Percentiles rank a stretch among this genome's conserved stretches.
Conservation (phyloP, 2,797 vertebrate genomes). For the Agapornis canus region DNA sequence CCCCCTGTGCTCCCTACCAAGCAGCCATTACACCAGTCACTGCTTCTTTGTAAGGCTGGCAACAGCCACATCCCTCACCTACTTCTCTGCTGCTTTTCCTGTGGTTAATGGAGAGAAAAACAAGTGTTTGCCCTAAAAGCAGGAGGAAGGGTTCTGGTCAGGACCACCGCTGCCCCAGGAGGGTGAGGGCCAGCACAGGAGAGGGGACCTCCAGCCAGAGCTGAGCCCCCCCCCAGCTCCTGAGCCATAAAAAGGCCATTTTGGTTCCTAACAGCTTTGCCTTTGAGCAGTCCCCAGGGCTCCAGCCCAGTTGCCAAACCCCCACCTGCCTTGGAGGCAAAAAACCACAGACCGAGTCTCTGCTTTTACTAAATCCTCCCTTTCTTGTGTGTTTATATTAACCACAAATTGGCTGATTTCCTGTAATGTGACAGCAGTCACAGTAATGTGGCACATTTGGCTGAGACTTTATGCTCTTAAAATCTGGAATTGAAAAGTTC, state of each 20-base stretch:
- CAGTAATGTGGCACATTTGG: slow-evolving; percentile 11
- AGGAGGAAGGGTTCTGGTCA: not conserved
- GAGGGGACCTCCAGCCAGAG: not conserved
- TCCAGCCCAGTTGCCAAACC: not conserved
- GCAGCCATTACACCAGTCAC: not conserved
- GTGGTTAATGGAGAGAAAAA: rapidly evolving
- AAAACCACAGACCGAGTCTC: not conserved
- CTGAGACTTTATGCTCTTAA: slow-evolving; percentile 3
- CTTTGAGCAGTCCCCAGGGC: rapidly evolving
- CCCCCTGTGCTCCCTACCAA: rapidly evolving
- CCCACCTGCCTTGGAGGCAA: not conserved
- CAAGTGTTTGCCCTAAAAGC: rapidly evolving
- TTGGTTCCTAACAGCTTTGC: not conserved
- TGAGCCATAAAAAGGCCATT: rapidly evolving
- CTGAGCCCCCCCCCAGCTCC: not conserved
- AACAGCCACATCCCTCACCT: not conserved
- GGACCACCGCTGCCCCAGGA: not conserved
- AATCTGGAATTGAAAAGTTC: slow-evolving; percentile 48
- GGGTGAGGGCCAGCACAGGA: not conserved
- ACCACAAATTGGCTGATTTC: slow-evolving; percentile 11
- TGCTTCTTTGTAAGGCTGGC: not conserved
- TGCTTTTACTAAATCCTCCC: not conserved
- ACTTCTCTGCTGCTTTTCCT: not conserved
- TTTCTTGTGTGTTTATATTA: not conserved
- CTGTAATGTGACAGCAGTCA: not conserved